These are phyloP conservation scores for Passer domesticus DNA, from an alignment of 2,113 vertebrate species.

Conservation along the genomic window DNA sequence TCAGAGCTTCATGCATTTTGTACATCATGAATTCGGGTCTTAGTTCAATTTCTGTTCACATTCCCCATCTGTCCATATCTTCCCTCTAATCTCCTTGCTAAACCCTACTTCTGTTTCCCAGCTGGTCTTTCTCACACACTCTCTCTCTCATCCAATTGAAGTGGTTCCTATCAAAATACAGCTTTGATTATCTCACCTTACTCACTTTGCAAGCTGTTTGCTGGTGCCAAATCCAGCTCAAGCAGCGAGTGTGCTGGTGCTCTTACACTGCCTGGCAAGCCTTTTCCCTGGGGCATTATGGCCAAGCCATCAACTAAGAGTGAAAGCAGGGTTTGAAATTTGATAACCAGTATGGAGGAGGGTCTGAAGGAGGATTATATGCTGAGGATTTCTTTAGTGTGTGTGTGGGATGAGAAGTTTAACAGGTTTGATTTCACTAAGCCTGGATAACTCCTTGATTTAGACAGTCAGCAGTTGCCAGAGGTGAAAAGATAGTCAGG, in stretches of 20 bases:
- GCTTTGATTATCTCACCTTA: conserved; percentile 34
- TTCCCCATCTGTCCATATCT: conserved; percentile 45
- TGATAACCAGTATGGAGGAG: not conserved
- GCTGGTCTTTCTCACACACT: not conserved
- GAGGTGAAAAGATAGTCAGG: not conserved
- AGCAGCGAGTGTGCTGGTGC: not conserved
- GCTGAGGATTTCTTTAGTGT: not conserved
- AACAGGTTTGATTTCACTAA: not conserved
- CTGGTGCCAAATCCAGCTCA: not conserved
- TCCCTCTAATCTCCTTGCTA: not conserved
- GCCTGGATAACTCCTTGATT: not conserved
- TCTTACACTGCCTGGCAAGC: not conserved
- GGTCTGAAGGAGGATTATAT: not conserved
- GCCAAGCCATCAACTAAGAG: not conserved
- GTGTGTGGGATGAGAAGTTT: not conserved
- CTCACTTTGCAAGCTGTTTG: not conserved
- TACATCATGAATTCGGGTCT: not conserved
- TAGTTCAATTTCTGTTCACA: conserved; percentile 1
- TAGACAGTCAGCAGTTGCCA: not conserved
- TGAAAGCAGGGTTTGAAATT: not conserved
- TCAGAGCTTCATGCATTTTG: conserved; percentile 7
- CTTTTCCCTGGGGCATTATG: not conserved
- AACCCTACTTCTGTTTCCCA: not conserved
- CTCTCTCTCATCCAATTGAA: not conserved
- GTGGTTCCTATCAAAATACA: conserved; percentile 1